These are phyloP conservation scores for Latheticus oryzae DNA, from an alignment of 2,888 invertebrate species.

Conservation along the genomic window DNA sequence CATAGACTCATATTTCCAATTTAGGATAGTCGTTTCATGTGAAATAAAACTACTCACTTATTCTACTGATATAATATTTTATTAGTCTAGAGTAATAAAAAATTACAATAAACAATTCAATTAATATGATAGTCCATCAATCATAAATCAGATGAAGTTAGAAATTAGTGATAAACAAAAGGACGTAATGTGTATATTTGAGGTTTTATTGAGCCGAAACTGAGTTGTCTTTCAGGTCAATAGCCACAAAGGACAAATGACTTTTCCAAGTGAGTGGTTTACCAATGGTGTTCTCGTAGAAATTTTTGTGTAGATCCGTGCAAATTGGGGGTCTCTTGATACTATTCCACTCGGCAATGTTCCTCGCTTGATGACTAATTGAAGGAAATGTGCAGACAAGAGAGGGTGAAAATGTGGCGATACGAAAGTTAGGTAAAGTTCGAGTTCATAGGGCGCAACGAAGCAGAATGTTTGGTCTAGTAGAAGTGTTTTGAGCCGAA, in stretches of 20 bases:
- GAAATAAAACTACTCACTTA: slow-evolving; percentile 35
- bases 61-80: slow-evolving; percentile 36
- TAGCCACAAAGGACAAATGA: neutral
- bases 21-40: slow-evolving; percentile 32
- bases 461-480: slow-evolving; percentile 61
- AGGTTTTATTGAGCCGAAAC: too few relatives aligned
- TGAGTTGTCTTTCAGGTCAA: slow-evolving; percentile 4
- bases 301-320: slow-evolving; percentile 7
- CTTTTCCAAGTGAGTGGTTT: slow-evolving; percentile 4
- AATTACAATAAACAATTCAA: too few relatives aligned
- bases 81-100: too few relatives aligned
- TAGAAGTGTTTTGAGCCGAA: slow-evolving; percentile 56
- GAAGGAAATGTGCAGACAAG: slow-evolving; percentile 46
- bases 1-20: slow-evolving; percentile 39
- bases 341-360: slow-evolving; percentile 15
- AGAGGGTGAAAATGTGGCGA: slow-evolving; percentile 48
- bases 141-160: too few relatives aligned
- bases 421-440: slow-evolving; percentile 61
- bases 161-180: too few relatives aligned
- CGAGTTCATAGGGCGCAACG: slow-evolving; percentile 58
- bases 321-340: slow-evolving; percentile 6
- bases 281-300: neutral
- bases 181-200: too few relatives aligned
- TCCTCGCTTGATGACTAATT: slow-evolving; percentile 42
- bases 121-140: too few relatives aligned